Conservation (phyloP, 2,797 vertebrate species). For the Sebastes hopkinsi region DNA sequence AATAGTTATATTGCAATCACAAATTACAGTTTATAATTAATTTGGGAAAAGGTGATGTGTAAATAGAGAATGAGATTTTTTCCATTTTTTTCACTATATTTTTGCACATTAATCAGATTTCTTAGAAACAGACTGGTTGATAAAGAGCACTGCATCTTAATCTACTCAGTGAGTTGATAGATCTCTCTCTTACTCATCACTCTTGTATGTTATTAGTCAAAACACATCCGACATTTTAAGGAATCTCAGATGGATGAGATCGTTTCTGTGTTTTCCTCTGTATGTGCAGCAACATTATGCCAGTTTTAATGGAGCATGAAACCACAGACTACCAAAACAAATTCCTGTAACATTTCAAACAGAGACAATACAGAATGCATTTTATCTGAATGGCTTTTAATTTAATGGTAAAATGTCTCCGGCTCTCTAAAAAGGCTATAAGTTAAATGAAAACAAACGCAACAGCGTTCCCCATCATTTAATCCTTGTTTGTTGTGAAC, state of each 20-base stretch:
- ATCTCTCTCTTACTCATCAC: neutral
- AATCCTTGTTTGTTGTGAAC: constrained; percentile 36
- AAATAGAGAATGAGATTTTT: neutral
- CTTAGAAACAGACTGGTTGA: neutral
- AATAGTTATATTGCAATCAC: neutral
- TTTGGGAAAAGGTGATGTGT: neutral
- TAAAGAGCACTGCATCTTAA: neutral
- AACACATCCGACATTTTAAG: neutral
- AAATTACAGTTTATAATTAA: neutral
- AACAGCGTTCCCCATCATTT: constrained; percentile 38
- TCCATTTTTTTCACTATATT: neutral
- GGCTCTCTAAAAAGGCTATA: constrained; percentile 10
- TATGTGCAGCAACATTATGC: neutral
- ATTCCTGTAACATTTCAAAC: constrained; percentile 15
- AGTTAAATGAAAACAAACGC: constrained; percentile 48
- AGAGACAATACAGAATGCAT: neutral
- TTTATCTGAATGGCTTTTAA: constrained; percentile 7
- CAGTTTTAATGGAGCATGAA: constrained; percentile 6
- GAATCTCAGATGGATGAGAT: neutral
- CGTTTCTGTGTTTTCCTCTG: neutral
- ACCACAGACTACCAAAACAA: neutral
- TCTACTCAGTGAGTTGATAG: neutral
- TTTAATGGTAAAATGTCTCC: constrained; percentile 2
- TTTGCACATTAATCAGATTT: neutral
- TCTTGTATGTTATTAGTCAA: constrained; percentile 1